Evolutionary conservation across 2,113 vertebrate genomes (phyloP).

Genomic region (Puffinus mauretanicus): DNA sequence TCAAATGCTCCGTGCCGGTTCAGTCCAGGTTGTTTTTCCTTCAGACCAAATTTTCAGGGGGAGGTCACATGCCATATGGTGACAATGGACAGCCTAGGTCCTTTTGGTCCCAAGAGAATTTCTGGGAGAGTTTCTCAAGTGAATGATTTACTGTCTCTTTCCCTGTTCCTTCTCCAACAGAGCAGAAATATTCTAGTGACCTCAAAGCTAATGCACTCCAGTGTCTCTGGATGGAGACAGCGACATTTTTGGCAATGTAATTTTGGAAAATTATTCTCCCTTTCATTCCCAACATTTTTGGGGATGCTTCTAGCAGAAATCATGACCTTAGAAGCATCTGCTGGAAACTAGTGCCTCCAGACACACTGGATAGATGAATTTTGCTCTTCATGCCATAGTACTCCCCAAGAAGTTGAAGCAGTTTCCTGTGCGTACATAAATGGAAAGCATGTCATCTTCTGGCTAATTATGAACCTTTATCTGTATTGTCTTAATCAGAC

Average conservation of each 20-base stretch:
- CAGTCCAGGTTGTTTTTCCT: background rate
- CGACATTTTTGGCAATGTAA: background rate
- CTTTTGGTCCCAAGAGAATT: background rate
- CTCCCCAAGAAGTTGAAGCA: background rate
- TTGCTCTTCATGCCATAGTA: background rate
- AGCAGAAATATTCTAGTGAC: slow-evolving; percentile 4
- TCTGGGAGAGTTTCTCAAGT: background rate
- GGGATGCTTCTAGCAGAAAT: background rate
- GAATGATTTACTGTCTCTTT: background rate
- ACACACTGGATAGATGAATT: background rate
- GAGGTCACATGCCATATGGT: background rate
- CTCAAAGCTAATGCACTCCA: background rate
- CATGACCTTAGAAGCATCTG: background rate
- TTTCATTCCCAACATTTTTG: background rate
- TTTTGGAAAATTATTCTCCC: background rate
- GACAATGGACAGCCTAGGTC: background rate
- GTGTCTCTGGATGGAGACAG: background rate
- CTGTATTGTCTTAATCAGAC: background rate
- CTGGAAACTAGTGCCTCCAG: background rate
- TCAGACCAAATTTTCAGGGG: background rate
- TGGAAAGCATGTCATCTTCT: background rate
- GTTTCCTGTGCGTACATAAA: background rate
- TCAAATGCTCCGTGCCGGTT: background rate
- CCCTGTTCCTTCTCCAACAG: background rate
- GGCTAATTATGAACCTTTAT: background rate